phyloP scores from a whole-genome alignment of 2,113 vertebrate species.

The Rousettus leschenaultii region DNA sequence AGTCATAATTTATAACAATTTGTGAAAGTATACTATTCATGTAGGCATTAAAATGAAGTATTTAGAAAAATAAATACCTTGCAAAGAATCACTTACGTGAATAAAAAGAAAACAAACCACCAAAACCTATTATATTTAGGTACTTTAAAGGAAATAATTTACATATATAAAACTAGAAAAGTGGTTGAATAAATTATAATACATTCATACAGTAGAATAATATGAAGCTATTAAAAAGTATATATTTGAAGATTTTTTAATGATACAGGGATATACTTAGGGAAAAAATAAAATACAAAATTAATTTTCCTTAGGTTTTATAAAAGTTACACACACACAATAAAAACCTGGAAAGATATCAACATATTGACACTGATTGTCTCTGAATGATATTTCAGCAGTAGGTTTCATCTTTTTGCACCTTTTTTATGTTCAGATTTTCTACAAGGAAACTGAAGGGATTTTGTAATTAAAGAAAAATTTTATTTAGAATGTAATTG shows the following conservation, averaged over 20 bases:
- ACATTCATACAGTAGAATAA: neutral
- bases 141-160: neutral
- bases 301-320: neutral
- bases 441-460: neutral
- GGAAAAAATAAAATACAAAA: neutral
- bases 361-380: neutral
- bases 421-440: neutral
- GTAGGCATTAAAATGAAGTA: neutral
- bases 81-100: neutral
- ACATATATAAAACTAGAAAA: neutral
- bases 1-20: neutral
- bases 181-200: neutral
- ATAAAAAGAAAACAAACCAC: slow-evolving; percentile 2
- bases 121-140: neutral
- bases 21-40: neutral
- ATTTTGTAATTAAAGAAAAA: neutral
- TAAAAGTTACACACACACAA: neutral
- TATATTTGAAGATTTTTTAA: neutral
- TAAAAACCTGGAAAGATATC: neutral
- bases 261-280: neutral
- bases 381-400: neutral
- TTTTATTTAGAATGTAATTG: neutral
- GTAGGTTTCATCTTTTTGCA: neutral
- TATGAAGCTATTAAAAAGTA: neutral
- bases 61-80: slow-evolving; percentile 34